phyloP scores from a whole-genome alignment of 2,113 vertebrate genomes.

The Crotalus helleri region DNA sequence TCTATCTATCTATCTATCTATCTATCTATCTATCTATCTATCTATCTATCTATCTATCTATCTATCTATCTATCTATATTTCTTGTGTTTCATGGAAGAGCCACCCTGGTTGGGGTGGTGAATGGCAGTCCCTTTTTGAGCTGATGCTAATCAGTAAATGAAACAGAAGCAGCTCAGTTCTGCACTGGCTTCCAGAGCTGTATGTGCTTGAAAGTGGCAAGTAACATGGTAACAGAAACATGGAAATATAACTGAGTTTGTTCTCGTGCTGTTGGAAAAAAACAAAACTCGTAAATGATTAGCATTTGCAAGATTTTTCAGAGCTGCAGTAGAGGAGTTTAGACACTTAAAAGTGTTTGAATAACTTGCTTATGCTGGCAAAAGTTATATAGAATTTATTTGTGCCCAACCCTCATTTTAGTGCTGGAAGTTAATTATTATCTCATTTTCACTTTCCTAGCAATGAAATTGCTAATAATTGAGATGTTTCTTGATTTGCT shows the following conservation, averaged over 20 bases:
- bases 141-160: background rate
- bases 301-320: conserved; percentile 16
- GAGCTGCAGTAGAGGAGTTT: background rate
- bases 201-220: fast-evolving
- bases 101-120: background rate
- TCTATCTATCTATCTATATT: background rate
- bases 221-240: background rate
- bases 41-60: fast-evolving
- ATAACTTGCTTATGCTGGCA: conserved; percentile 26
- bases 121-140: background rate
- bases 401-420: background rate
- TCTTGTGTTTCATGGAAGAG: conserved; percentile 4
- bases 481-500: conserved; percentile 43
- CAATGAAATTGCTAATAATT: conserved; percentile 44
- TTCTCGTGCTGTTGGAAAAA: background rate
- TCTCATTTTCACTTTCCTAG: conserved; percentile 9
- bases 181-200: background rate
- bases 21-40: background rate
- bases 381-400: conserved; percentile 1
- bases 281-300: conserved; percentile 1
- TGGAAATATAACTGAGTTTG: conserved; percentile 2
- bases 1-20: background rate
- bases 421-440: background rate
- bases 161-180: background rate
- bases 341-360: conserved; percentile 5